A percentile compares a stretch with the other conserved stretches of the same genome.
phyloP scores from a whole-genome alignment of 2,797 vertebrate species.

The Girardinus metallicus region DNA sequence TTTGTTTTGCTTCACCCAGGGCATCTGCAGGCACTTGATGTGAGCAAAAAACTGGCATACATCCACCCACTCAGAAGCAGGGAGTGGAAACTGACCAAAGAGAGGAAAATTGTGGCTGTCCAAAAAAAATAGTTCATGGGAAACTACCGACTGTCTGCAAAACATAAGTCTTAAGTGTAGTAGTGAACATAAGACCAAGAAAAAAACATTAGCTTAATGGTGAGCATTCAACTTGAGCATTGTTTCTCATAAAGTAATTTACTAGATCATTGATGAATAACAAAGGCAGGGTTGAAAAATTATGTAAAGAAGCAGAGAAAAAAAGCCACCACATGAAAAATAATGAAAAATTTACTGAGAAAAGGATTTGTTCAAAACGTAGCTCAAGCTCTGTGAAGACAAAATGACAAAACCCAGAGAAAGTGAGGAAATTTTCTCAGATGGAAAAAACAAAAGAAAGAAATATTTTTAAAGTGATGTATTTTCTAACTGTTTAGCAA shows the following conservation, averaged over 20 bases:
- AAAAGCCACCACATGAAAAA: neutral
- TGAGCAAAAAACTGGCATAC: slow-evolving; percentile 16
- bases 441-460: neutral
- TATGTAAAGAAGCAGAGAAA: neutral
- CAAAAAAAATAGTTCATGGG: slow-evolving; percentile 18
- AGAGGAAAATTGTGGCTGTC: slow-evolving; percentile 24
- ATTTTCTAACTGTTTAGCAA: neutral
- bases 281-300: neutral
- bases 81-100: slow-evolving; percentile 20
- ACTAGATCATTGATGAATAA: slow-evolving; percentile 10
- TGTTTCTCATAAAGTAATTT: slow-evolving; percentile 2
- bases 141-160: slow-evolving; percentile 26
- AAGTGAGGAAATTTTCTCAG: neutral
- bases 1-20: neutral
- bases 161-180: slow-evolving; percentile 22
- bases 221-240: slow-evolving; percentile 3
- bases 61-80: slow-evolving; percentile 10
- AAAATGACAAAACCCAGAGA: neutral
- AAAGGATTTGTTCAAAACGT: neutral
- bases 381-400: neutral
- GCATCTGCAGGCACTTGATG: neutral
- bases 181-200: slow-evolving; percentile 12
- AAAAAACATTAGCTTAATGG: neutral
- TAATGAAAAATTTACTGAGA: neutral
- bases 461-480: neutral